These are phyloP conservation scores for Pterostichus madidus DNA, from an alignment of 2,888 invertebrate genomes.

Conservation along the genomic window DNA sequence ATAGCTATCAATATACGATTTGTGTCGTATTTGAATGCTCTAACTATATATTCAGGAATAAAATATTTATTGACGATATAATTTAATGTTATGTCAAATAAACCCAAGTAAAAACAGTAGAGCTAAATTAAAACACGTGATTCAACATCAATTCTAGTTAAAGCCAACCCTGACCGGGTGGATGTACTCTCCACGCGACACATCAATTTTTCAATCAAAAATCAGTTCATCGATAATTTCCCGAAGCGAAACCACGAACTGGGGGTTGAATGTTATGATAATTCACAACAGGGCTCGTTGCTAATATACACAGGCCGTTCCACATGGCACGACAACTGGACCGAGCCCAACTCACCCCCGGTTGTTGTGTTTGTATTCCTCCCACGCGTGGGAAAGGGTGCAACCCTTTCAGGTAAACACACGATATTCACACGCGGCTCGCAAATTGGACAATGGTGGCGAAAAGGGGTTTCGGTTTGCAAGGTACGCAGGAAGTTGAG, in stretches of 20 bases:
- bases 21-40: no score
- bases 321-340: conserved; percentile 13
- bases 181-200: neutral
- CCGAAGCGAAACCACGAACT: neutral
- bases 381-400: conserved; percentile 48
- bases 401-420: conserved; percentile 48
- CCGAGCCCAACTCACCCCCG: neutral
- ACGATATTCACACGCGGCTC: conserved; percentile 27
- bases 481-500: neutral
- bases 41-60: no score
- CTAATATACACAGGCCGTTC: conserved; percentile 5
- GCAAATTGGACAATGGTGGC: conserved; percentile 23
- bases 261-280: conserved; percentile 28
- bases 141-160: no score
- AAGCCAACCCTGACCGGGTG: neutral
- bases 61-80: no score
- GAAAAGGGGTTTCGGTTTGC: neutral
- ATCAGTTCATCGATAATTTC: conserved; percentile 24
- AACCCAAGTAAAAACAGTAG: no score
- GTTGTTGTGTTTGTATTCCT: conserved; percentile 12
- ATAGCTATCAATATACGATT: no score
- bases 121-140: no score
- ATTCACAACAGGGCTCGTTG: neutral
- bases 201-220: conserved; percentile 21
- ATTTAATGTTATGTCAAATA: no score